Base-by-base conservation (phyloP, 2,797 vertebrate genomes). In the Hephaestus fuliginosus region DNA sequence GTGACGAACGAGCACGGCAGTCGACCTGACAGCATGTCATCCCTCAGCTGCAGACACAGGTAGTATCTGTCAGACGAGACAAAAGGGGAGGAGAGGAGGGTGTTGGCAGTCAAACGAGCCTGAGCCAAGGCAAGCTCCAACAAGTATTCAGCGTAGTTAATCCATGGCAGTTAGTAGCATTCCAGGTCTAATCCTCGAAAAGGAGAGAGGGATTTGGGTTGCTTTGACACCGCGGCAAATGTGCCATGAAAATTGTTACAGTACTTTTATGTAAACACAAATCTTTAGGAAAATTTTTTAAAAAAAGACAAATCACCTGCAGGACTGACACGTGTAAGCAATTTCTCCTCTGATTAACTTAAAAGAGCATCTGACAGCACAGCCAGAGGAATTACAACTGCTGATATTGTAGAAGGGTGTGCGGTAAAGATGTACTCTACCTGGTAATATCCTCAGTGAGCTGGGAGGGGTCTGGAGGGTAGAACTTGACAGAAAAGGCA, bases 1-100 rank as follows among this genome's bases (percentile, higher is more conserved):
- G 98, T 99, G 94, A 99, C 98, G 0, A 99, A 99, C 51, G 98
- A 99, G 93, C 98, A 99, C 2, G 98, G 98, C 88, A 99, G 95
- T 0, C 98, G 97, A 13, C 98, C 98, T 0, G 97, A 98, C 95
- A 98, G 96, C 92, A 99, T 98, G 94, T 99, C 98, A 0, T 98
- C 97, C 83, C 98, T 96, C 92, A 99, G 96, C 95, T 99, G 98
- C 90, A 99, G 96, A 94, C 98, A 99, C 91, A 99, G 95, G 95
- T 99, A 99, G 95, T 99, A 99, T 95, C 98, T 99, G 95, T 83
- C 80, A 90, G 77, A 70, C 0, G 62, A 88, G 61, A 88, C 48
- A 82, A 88, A 82, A 77, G 49, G 61, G 73, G 70, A 66, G 67
- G 65, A 80, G 53, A 76, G 71, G 46, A 78, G 63, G 60, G 80